Evolutionary conservation across 1,140 invertebrate species (phyloP), one percentile per base, ranked within the genome.

Genomic region (Proales similis): DNA sequence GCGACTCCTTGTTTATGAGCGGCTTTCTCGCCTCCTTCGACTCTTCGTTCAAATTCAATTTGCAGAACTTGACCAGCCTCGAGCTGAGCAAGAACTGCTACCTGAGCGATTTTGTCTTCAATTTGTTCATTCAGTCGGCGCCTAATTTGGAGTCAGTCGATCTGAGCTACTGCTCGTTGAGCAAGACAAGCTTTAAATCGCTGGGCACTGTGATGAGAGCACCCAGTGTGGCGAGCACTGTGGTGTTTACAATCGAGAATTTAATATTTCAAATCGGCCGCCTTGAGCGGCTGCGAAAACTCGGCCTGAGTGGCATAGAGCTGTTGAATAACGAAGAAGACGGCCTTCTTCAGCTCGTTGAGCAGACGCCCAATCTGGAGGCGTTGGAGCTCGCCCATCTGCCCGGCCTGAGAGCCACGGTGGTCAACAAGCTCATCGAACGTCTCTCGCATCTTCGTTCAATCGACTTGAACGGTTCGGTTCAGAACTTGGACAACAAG

Each of bases 121-220:
- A 57, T 24, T 24, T 57, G 12, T 57, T 57, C 14, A 17, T 57
- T n/a, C 26, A 57, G 17, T 57, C 51, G 32, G 32, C 36, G 0
- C 39, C 19, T 9, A 42, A 20, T 12, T 39, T 57, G 9, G 22
- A 57, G 20, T 4, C 5, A 29, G 39, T 57, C 11, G 51, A 57
- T 19, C 29, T 57, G 20, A 57, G 51, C 20, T 57, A 42, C 32
- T 57, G 51, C 20, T 42, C 29, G 27, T 57, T 57, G 29, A 57
- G 36, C n/a, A 57, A 57, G 24, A 57, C 51, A 11, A 57, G 45
- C 19, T 57, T 57, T 36, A 57, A 57, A 57, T 57, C 51, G 26
- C 14, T 57, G 9, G n/a, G 19, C 11, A 39, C 29, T 42, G 12
- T 26, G 11, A 9, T 4, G 7, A 20, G 39, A n/a, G n/a, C n/a